These are phyloP conservation scores for Sebastes ruberrimus DNA, from an alignment of 2,797 vertebrate genomes.

Conservation along the genomic window DNA sequence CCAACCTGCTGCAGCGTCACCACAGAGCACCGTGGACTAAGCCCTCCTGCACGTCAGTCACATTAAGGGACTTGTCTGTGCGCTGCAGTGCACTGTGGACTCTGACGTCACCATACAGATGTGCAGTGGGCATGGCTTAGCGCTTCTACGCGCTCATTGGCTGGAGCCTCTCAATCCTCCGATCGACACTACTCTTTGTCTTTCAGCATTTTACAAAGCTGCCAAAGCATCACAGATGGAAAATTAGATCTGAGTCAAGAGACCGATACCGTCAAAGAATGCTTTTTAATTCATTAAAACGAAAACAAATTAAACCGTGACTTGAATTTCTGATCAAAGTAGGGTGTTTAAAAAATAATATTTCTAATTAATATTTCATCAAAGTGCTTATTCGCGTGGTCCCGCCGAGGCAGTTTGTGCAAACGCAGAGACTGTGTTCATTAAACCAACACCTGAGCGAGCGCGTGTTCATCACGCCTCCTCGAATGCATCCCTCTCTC, in stretches of 20 bases:
- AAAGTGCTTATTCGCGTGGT: constrained; percentile 2
- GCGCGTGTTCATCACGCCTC: background rate
- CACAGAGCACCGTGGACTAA: background rate
- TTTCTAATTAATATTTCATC: constrained; percentile 41
- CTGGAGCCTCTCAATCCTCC: constrained; percentile 47
- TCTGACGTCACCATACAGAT: constrained; percentile 68
- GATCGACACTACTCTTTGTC: constrained; percentile 28
- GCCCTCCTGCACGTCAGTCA: constrained; percentile 36
- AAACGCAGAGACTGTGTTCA: constrained; percentile 15
- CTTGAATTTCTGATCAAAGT: constrained; percentile 7
- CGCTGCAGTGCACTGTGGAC: constrained; percentile 32
- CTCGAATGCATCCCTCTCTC: constrained; percentile 8
- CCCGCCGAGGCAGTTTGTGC: constrained; percentile 9
- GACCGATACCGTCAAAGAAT: background rate
- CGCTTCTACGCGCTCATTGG: constrained; percentile 53
- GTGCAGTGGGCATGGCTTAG: constrained; percentile 63
- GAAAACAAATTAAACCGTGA: background rate
- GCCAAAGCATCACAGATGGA: constrained; percentile 8
- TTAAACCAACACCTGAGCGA: constrained; percentile 30
- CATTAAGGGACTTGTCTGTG: constrained; percentile 18
- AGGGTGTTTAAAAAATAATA: background rate
- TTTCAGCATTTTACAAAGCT: constrained; percentile 11
- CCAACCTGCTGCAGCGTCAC: background rate
- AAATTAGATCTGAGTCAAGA: constrained; percentile 1
- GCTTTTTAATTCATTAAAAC: background rate